These are phyloP conservation scores for Decapterus maruadsi DNA, from an alignment of 2,797 vertebrate genomes.

Conservation along the genomic window DNA sequence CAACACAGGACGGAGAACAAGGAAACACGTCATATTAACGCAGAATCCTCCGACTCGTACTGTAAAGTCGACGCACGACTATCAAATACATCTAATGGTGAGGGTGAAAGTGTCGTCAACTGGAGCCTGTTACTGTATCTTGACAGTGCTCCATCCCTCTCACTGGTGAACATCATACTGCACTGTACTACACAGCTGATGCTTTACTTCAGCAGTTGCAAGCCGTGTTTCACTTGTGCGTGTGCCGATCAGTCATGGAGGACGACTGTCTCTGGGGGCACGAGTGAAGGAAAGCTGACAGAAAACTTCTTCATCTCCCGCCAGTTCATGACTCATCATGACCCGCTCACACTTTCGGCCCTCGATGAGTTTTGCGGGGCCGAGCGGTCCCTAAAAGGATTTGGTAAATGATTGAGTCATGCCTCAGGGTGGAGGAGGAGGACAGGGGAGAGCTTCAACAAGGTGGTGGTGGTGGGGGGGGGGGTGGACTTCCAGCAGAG, in stretches of 20 bases:
- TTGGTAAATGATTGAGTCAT: constrained; percentile 68
- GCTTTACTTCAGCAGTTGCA: constrained; percentile 42
- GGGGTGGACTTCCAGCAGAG: constrained; percentile 35
- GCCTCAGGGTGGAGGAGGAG: constrained; percentile 40
- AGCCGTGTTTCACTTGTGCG: constrained; percentile 34
- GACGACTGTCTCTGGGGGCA: constrained; percentile 33
- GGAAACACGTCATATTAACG: constrained; percentile 17
- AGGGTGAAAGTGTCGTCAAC: constrained; percentile 4
- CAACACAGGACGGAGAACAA: constrained; percentile 18
- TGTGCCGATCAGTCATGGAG: constrained; percentile 45
- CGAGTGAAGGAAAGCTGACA: constrained; percentile 48
- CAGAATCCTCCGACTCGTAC: background rate
- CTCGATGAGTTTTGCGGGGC: constrained; percentile 40
- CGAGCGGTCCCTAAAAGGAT: constrained; percentile 69
- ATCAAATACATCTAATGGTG: no score
- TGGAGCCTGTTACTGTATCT: background rate
- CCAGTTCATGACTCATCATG: constrained; percentile 54
- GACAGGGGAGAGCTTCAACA: constrained; percentile 31
- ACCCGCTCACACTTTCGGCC: constrained; percentile 48
- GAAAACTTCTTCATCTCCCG: constrained; percentile 54
- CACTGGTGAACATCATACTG: background rate
- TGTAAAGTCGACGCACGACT: background rate
- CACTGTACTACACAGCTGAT: constrained; percentile 21
- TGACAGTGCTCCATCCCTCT: background rate
- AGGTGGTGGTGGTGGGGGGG: background rate